phyloP scores from a whole-genome alignment of 2,113 vertebrate genomes.

The Athene cunicularia region DNA sequence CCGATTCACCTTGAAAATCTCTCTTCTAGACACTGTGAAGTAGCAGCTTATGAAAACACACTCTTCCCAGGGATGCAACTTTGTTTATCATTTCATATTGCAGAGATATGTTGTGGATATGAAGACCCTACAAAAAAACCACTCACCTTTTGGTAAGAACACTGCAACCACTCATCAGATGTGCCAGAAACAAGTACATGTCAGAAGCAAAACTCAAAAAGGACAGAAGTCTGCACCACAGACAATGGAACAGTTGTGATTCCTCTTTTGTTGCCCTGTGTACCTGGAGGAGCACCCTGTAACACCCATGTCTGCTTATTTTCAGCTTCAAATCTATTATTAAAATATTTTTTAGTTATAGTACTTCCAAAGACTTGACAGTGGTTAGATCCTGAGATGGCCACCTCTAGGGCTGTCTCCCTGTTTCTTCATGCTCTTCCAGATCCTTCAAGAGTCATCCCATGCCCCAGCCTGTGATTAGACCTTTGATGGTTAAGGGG shows the following conservation, averaged over 20 bases:
- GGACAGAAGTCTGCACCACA: neutral
- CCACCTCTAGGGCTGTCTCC: neutral
- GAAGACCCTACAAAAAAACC: neutral
- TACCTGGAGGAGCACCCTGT: neutral
- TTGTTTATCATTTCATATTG: neutral
- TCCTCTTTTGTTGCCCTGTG: neutral
- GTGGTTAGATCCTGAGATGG: neutral
- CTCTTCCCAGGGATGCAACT: neutral
- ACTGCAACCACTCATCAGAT: neutral
- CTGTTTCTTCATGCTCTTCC: neutral
- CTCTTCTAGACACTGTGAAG: neutral
- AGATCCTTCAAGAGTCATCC: neutral
- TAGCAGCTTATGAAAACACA: neutral
- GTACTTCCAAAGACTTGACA: neutral
- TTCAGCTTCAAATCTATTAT: neutral
- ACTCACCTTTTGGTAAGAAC: neutral
- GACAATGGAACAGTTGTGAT: neutral
- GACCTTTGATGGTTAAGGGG: neutral
- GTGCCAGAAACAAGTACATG: neutral
- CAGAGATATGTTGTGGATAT: neutral
- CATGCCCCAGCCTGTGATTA: neutral
- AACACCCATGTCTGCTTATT: neutral
- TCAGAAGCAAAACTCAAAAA: neutral
- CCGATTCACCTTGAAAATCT: neutral
- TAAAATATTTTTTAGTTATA: neutral